A percentile compares a stretch with the other conserved stretches of the same genome.
Conservation (phyloP, 2,888 invertebrate genomes). For the Tuta absoluta region DNA sequence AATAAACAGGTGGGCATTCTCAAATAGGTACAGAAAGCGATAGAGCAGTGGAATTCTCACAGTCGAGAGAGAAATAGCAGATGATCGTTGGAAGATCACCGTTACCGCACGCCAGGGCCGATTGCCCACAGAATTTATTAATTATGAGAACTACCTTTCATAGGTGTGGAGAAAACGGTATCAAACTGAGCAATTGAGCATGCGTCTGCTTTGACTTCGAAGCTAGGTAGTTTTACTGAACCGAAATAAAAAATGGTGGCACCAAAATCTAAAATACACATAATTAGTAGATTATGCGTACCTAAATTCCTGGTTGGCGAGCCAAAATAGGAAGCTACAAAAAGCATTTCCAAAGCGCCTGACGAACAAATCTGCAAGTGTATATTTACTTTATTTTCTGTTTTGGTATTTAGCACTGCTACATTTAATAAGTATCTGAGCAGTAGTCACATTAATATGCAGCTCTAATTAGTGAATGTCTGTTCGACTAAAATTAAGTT, state of each 20-base stretch:
- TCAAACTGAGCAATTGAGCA: not conserved
- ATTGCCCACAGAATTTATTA: slow-evolving; percentile 15
- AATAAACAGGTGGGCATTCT: not conserved
- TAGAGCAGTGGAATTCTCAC: slow-evolving; percentile 12
- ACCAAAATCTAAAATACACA: too few relatives aligned
- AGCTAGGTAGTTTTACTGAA: too few relatives aligned
- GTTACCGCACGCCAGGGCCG: slow-evolving; percentile 10
- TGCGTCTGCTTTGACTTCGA: not conserved
- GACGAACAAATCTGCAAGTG: too few relatives aligned
- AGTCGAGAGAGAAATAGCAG: slow-evolving; percentile 10
- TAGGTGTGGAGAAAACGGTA: slow-evolving; percentile 16
- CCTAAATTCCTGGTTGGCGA: too few relatives aligned
- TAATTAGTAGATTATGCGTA: too few relatives aligned
- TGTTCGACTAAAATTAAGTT: not conserved
- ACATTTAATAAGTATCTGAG: too few relatives aligned
- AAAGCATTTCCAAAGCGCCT: too few relatives aligned
- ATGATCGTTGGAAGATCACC: slow-evolving; percentile 21
- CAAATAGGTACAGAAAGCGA: not conserved
- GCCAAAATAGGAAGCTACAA: too few relatives aligned
- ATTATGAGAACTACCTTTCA: slow-evolving; percentile 15
- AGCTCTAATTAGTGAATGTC: not conserved
- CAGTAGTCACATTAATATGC: not conserved
- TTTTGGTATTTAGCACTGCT: not conserved
- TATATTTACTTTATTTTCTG: not conserved
- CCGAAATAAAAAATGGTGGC: too few relatives aligned